Evolutionary conservation across 2,113 vertebrate genomes (phyloP).

Genomic region (Phalacrocorax carbo): DNA sequence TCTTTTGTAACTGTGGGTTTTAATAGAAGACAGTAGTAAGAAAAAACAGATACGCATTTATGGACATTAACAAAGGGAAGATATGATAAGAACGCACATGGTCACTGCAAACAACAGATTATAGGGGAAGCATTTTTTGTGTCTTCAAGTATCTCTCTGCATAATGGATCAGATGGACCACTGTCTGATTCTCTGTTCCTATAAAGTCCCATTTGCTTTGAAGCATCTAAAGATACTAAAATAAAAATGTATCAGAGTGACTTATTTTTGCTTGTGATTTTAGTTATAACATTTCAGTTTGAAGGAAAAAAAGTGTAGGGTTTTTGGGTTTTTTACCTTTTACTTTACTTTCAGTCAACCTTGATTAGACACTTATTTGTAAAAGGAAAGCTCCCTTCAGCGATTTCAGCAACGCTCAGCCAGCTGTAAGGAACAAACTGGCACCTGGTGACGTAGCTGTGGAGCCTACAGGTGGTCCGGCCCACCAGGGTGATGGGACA

Average conservation of each 20-base stretch:
- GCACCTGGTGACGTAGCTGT: background rate
- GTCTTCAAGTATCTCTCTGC: background rate
- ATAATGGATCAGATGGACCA: background rate
- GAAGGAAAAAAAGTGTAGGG: background rate
- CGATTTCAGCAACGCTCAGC: background rate
- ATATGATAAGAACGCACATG: background rate
- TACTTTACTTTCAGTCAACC: background rate
- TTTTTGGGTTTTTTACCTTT: background rate
- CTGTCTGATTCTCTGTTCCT: background rate
- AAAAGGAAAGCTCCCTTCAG: background rate
- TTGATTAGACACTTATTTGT: background rate
- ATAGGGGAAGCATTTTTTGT: background rate
- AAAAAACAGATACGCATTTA: background rate
- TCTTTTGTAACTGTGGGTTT: background rate
- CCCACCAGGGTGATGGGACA: background rate
- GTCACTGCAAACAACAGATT: background rate
- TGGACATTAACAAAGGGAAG: background rate
- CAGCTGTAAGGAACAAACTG: background rate
- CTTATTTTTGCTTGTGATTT: background rate
- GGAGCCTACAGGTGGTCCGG: background rate
- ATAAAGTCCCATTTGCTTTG: background rate
- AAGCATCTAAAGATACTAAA: background rate
- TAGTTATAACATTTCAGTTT: background rate
- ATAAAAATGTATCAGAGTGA: background rate
- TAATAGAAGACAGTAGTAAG: background rate